Evolutionary conservation across 2,797 vertebrate species (phyloP).

Genomic region (Knipowitschia caucasica): DNA sequence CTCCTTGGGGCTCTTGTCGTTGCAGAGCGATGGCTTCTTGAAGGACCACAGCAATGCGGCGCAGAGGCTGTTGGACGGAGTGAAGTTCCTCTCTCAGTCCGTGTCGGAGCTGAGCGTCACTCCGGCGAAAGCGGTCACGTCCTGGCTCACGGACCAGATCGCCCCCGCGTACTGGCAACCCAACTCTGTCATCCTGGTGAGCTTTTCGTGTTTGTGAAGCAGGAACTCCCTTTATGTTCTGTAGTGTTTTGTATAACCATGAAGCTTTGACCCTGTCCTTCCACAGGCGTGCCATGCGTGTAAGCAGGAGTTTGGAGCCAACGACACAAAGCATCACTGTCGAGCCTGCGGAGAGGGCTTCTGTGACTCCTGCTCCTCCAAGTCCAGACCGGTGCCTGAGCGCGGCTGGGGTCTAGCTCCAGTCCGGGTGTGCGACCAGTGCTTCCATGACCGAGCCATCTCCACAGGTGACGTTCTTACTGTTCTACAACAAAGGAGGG

Average conservation of each 20-base stretch:
- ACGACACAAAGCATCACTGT: slow-evolving; percentile 96
- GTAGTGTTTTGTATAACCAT: too few species aligned
- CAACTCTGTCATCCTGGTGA: slow-evolving; percentile 90
- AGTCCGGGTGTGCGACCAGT: slow-evolving; percentile 91
- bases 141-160: slow-evolving; percentile 97
- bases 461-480: slow-evolving; percentile 55
- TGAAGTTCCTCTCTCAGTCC: slow-evolving; percentile 97
- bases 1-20: too few species aligned
- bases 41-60: slow-evolving; percentile 99
- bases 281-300: slow-evolving; percentile 92
- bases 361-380: slow-evolving; percentile 92
- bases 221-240: too few species aligned
- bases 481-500: too few species aligned
- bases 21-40: slow-evolving; percentile 90
- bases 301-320: slow-evolving; percentile 85
- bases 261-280: too few species aligned
- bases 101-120: slow-evolving; percentile 96
- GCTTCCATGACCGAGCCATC: slow-evolving; percentile 78
- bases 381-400: slow-evolving; percentile 90
- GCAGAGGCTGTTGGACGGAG: slow-evolving; percentile 94
- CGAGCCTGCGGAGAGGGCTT: slow-evolving; percentile 96
- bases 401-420: slow-evolving; percentile 94
- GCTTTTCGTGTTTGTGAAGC: too few species aligned
- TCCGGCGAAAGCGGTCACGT: slow-evolving; percentile 95
- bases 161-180: slow-evolving; percentile 96